Evolutionary conservation across 2,797 vertebrate species (phyloP).

Genomic region (Salarias fasciatus): DNA sequence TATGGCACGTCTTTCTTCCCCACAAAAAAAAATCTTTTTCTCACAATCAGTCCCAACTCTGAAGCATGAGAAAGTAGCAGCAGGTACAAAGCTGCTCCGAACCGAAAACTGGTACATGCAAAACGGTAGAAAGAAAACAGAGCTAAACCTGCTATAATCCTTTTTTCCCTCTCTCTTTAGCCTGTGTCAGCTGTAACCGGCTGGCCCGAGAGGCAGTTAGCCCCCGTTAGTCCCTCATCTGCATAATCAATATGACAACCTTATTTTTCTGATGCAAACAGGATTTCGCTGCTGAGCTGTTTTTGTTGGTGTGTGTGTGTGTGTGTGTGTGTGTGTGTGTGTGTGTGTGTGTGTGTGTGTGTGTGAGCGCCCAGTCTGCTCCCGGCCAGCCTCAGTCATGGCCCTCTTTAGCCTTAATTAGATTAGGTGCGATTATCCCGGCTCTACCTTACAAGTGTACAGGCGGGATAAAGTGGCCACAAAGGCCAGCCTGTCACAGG

Average conservation of each 20-base stretch:
- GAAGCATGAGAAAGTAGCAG: not conserved
- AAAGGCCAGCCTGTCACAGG: slow-evolving; percentile 95
- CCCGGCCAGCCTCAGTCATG: slow-evolving; percentile 97
- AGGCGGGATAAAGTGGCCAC: slow-evolving; percentile 95
- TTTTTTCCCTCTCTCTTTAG: slow-evolving; percentile 84
- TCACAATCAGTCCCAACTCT: slow-evolving; percentile 5
- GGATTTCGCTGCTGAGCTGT: slow-evolving; percentile 94
- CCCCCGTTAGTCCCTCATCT: slow-evolving; percentile 84
- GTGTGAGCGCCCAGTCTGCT: slow-evolving; percentile 72
- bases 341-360: slow-evolving; percentile 38
- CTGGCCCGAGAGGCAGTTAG: slow-evolving; percentile 85
- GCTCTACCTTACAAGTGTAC: slow-evolving; percentile 98
- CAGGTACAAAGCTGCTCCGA: slow-evolving; percentile 25
- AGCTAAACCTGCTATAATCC: slow-evolving; percentile 89
- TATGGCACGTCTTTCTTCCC: not conserved
- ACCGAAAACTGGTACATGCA: slow-evolving; percentile 44
- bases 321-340: slow-evolving; percentile 50
- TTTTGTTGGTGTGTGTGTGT: slow-evolving; percentile 55
- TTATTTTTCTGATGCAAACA: slow-evolving; percentile 98
- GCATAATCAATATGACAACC: slow-evolving; percentile 99
- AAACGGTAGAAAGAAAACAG: slow-evolving; percentile 56
- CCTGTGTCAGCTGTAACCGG: slow-evolving; percentile 87
- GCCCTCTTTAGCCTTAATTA: slow-evolving; percentile 99
- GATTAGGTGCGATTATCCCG: slow-evolving; percentile 99
- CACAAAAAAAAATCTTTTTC: not conserved